Conservation (phyloP, 2,888 invertebrate genomes). For the Microlaimidae sp. region DNA sequence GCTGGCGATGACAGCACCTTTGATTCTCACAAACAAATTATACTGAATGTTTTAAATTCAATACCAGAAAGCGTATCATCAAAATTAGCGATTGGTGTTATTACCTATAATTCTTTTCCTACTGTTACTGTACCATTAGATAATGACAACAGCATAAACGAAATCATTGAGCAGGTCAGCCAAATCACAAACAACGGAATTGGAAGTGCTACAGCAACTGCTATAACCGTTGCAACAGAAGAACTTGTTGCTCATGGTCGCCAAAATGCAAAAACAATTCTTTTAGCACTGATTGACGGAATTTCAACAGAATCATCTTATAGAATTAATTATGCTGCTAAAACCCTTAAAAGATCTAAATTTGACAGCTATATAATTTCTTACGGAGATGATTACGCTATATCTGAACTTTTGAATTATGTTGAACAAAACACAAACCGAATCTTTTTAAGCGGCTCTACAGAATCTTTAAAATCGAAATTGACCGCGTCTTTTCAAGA, state of each 20-base stretch:
- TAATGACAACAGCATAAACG: neutral
- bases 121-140: neutral
- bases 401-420: too few species aligned
- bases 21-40: neutral
- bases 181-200: neutral
- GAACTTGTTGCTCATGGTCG: neutral
- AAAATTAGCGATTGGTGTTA: neutral
- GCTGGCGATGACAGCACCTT: neutral
- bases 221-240: neutral
- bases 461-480: too few species aligned
- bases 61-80: neutral
- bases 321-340: neutral
- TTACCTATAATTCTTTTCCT: neutral
- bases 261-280: neutral
- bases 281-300: neutral
- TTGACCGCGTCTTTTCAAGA: neutral
- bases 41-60: neutral
- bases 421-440: too few species aligned
- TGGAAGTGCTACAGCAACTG: neutral
- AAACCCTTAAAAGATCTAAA: too few species aligned
- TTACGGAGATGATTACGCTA: too few species aligned
- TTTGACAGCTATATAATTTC: too few species aligned
- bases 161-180: neutral
- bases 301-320: neutral
- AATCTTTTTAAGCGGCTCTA: too few species aligned